Base-by-base conservation (phyloP, 2,888 invertebrate species). In the Orchesella flavescens region DNA sequence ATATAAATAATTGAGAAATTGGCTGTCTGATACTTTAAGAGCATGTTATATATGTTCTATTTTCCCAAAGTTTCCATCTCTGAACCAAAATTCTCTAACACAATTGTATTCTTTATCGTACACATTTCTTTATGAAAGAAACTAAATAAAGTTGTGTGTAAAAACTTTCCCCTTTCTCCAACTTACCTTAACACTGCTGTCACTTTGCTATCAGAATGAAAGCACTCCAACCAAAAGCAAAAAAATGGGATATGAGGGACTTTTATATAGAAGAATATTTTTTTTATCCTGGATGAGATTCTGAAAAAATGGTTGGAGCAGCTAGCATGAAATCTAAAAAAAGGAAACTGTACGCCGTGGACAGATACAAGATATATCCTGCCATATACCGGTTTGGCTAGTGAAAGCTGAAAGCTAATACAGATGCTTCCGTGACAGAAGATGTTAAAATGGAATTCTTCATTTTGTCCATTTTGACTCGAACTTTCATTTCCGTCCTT, bases 191-290 rank as follows among this genome's bases (percentile, higher is more conserved):
- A 12, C 44, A 49, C 34, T 53, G 12, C 49, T 79, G 23, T 75
- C 63, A 53, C 71, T 71, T 49, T 17, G 13, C 66, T 24, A 17
- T 72, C 79, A 72, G 72, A 72, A 59, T 79, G 43, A 44, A 59
- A 72, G 53, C 71, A 71, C 21, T 66, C 34, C 34, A 73, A 23
- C 24, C 57, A 23, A 49, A 2, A 19, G 34, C 34, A 34, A 34
- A 34, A 34, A 34, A 34, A 34, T 7, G 2, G 2, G 34, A 7
- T 34, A 7, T 7, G 3, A 34, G 34, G 34, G 34, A 34, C 34
- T 34, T n/a, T n/a, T n/a, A n/a, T n/a, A n/a, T n/a, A 34, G 34
- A 2, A 4, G 3, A 4, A 7, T 34, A 34, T 34, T 34, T 34
- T 34, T 34, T 34, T n/a, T n/a, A n/a, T n/a, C n/a, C 34, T 34